A percentile compares a stretch with the other conserved stretches of the same genome.
phyloP scores from a whole-genome alignment of 2,113 vertebrate genomes.

The Orthonyx spaldingii region DNA sequence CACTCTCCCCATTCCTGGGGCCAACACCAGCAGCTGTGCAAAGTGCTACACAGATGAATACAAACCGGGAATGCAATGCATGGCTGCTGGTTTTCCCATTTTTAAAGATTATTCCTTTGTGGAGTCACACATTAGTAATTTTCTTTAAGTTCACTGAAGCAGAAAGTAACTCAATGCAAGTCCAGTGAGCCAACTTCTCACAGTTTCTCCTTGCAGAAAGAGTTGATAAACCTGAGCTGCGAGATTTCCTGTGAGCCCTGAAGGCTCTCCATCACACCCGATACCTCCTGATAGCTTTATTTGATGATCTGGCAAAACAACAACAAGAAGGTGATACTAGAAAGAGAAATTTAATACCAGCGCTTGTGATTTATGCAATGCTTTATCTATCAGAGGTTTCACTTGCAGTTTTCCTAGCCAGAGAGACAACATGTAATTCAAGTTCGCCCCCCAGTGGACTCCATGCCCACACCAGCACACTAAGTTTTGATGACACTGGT shows the following conservation, averaged over 20 bases:
- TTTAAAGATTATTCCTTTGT: not conserved
- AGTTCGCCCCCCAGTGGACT: constrained; percentile 74
- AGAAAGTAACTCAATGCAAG: constrained; percentile 33
- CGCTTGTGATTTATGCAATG: not conserved
- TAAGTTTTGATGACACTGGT: not conserved
- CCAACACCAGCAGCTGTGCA: not conserved
- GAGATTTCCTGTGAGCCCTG: not conserved
- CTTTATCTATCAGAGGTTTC: not conserved
- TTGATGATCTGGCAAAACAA: constrained; percentile 19
- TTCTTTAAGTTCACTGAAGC: constrained; percentile 12
- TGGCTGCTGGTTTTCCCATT: not conserved
- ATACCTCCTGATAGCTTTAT: constrained; percentile 19
- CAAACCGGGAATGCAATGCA: not conserved
- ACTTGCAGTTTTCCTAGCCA: not conserved
- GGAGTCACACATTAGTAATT: constrained; percentile 22
- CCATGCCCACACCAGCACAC: not conserved
- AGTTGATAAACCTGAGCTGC: constrained; percentile 37
- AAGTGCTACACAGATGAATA: not conserved
- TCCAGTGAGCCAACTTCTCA: constrained; percentile 6
- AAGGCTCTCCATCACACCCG: constrained; percentile 27
- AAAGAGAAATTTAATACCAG: constrained; percentile 6
- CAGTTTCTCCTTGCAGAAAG: constrained; percentile 8
- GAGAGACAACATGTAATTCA: constrained; percentile 29
- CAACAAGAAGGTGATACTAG: constrained; percentile 14
- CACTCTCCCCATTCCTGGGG: not conserved